These are phyloP conservation scores for Reinhardtius hippoglossoides DNA, from an alignment of 2,113 vertebrate genomes.

Conservation along the genomic window DNA sequence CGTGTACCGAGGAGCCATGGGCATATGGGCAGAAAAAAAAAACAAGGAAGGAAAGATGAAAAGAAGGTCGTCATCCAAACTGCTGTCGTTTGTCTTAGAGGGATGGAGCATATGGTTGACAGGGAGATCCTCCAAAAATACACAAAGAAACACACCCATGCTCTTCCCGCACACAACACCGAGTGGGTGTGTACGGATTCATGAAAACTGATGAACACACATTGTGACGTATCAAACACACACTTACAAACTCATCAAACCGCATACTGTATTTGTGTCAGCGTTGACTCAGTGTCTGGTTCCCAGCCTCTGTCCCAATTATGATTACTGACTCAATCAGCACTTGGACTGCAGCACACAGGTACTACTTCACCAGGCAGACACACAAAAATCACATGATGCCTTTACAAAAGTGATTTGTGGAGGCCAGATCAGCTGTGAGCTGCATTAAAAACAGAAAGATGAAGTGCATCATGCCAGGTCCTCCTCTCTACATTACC, in stretches of 20 bases:
- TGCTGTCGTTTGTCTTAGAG: conserved; percentile 35
- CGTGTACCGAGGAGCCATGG: conserved; percentile 22
- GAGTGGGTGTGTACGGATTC: background rate
- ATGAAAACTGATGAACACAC: conserved; percentile 6
- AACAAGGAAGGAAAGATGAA: conserved; percentile 10
- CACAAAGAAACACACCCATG: conserved; percentile 14
- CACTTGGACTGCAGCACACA: conserved; percentile 1
- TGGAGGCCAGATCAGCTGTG: background rate
- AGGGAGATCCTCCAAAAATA: conserved; percentile 32
- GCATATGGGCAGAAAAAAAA: conserved; percentile 16
- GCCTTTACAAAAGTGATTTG: background rate
- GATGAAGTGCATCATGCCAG: background rate
- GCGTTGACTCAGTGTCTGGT: conserved; percentile 25
- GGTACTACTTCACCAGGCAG: background rate
- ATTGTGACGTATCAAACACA: background rate
- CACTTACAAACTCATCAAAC: conserved; percentile 25
- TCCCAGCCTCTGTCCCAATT: conserved; percentile 11
- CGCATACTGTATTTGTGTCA: conserved; percentile 7
- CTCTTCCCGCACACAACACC: background rate
- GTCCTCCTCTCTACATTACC: background rate
- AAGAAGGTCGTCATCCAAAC: conserved; percentile 10
- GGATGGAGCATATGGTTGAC: conserved; percentile 22
- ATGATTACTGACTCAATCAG: conserved; percentile 13
- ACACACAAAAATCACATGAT: background rate
- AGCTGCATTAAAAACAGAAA: background rate